Evolutionary conservation across 2,888 invertebrate genomes (phyloP).

Genomic region (Notodonta ziczac): DNA sequence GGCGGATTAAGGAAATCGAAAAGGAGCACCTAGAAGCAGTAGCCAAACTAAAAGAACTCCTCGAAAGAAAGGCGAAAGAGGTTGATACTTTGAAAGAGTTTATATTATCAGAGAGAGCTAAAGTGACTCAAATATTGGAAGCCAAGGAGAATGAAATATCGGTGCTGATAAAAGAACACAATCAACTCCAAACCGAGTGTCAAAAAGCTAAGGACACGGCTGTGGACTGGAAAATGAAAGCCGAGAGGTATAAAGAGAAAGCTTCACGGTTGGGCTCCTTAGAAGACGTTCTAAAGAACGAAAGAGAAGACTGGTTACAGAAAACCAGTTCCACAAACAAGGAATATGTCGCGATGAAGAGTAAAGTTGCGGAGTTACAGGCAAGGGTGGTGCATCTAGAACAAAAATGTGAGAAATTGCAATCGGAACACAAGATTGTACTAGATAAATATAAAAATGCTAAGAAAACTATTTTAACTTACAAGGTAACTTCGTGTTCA

Average conservation of each 20-base stretch:
- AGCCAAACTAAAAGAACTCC: slow-evolving; percentile 74
- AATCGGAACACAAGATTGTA: slow-evolving; percentile 74
- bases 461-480: slow-evolving; percentile 86
- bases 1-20: slow-evolving; percentile 78
- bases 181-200: slow-evolving; percentile 64
- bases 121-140: slow-evolving; percentile 79
- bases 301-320: slow-evolving; percentile 71
- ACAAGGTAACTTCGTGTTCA: slow-evolving; percentile 74
- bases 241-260: slow-evolving; percentile 70
- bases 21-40: slow-evolving; percentile 75
- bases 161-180: slow-evolving; percentile 73
- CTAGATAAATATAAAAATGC: slow-evolving; percentile 86
- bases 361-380: slow-evolving; percentile 72
- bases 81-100: slow-evolving; percentile 80
- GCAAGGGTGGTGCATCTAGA: slow-evolving; percentile 73
- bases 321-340: slow-evolving; percentile 57
- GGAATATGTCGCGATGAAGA: slow-evolving; percentile 69
- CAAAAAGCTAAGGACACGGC: slow-evolving; percentile 66
- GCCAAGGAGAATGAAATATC: slow-evolving; percentile 81
- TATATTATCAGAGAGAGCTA: slow-evolving; percentile 78
- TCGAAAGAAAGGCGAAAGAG: slow-evolving; percentile 82
- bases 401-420: slow-evolving; percentile 59
- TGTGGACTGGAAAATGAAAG: slow-evolving; percentile 66
- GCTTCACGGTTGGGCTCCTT: slow-evolving; percentile 61
- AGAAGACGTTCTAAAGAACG: slow-evolving; percentile 66